These are phyloP conservation scores for Zygothrica quintamaculata DNA, from an alignment of 2,888 invertebrate species.

Conservation along the genomic window DNA sequence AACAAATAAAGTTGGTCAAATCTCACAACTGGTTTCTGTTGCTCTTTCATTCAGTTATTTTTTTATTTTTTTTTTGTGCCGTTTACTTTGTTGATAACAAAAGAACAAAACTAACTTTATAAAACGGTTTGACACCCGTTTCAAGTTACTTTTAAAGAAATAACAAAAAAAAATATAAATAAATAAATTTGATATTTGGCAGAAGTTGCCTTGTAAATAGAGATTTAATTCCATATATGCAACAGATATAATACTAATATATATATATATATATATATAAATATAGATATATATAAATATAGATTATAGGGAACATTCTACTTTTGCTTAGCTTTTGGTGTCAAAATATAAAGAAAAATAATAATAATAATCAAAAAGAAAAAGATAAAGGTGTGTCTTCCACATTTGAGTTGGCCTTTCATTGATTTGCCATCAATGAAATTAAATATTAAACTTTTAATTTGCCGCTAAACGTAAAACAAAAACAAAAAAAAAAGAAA, in stretches of 20 bases:
- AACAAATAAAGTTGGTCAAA: constrained; percentile 59
- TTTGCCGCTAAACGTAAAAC: constrained; percentile 27
- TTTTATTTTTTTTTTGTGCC: constrained; percentile 22
- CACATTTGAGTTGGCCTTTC: constrained; percentile 13
- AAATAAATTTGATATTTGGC: constrained; percentile 13
- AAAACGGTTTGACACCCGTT: constrained; percentile 30
- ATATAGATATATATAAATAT: constrained; percentile 5
- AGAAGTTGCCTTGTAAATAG: constrained; percentile 39
- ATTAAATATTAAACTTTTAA: constrained; percentile 63
- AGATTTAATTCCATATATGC: constrained; percentile 29
- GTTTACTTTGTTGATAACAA: constrained; percentile 58
- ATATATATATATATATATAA: constrained; percentile 7
- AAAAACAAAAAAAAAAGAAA: constrained; percentile 10
- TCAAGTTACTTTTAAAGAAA: constrained; percentile 46
- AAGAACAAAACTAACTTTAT: constrained; percentile 48
- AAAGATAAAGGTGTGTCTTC: constrained; percentile 40
- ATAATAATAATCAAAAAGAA: constrained; percentile 26
- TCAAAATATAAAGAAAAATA: constrained; percentile 32
- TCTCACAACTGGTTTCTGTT: constrained; percentile 59
- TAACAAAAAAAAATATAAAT: constrained; percentile 32
- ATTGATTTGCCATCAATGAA: constrained; percentile 66
- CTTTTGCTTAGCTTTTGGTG: constrained; percentile 40
- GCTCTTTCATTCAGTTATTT: constrained; percentile 43
- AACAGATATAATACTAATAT: constrained; percentile 4
- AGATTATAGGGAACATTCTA: constrained; percentile 35